These are phyloP conservation scores for Porites australiensis DNA, from an alignment of 64 coral and sea anemone species.

Conservation along the genomic window DNA sequence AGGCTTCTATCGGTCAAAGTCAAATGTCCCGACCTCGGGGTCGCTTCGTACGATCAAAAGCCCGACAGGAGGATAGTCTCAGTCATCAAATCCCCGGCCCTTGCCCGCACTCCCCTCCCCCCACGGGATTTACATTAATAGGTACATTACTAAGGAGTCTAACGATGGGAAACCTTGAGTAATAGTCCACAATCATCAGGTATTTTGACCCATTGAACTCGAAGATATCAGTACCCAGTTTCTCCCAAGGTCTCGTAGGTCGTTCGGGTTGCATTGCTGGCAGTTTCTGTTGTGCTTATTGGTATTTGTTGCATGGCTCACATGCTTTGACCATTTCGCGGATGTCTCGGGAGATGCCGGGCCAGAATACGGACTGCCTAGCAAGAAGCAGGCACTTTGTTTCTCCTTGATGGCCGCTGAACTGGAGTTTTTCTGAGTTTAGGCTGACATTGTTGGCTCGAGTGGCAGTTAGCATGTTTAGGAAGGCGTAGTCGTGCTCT, in stretches of 20 bases:
- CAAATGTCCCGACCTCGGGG: too few relatives aligned
- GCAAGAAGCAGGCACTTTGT: constrained; percentile 39
- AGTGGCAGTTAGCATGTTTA: too few relatives aligned
- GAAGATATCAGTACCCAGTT: constrained; percentile 61
- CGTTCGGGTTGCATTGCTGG: constrained; percentile 23
- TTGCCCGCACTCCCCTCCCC: too few relatives aligned
- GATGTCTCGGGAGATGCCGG: constrained; percentile 9
- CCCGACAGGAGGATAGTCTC: too few relatives aligned
- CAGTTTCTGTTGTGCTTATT: not conserved
- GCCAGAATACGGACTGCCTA: constrained; percentile 14
- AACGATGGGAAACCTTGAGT: constrained; percentile 40
- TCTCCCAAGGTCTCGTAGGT: constrained; percentile 24
- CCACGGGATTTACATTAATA: too few relatives aligned
- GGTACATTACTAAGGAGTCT: not conserved
- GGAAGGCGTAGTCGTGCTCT: too few relatives aligned
- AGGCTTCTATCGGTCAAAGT: too few relatives aligned
- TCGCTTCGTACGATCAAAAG: too few relatives aligned
- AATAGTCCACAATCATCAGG: constrained; percentile 50
- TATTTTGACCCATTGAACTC: not conserved
- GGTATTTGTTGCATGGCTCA: constrained; percentile 26
- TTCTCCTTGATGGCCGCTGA: constrained; percentile 45
- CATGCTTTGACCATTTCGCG: constrained; percentile 24
- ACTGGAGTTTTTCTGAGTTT: too few relatives aligned
- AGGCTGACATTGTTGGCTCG: too few relatives aligned
- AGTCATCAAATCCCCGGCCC: too few relatives aligned